Base-by-base conservation (phyloP, 1,140 invertebrate genomes). In the Cotesia typhae region DNA sequence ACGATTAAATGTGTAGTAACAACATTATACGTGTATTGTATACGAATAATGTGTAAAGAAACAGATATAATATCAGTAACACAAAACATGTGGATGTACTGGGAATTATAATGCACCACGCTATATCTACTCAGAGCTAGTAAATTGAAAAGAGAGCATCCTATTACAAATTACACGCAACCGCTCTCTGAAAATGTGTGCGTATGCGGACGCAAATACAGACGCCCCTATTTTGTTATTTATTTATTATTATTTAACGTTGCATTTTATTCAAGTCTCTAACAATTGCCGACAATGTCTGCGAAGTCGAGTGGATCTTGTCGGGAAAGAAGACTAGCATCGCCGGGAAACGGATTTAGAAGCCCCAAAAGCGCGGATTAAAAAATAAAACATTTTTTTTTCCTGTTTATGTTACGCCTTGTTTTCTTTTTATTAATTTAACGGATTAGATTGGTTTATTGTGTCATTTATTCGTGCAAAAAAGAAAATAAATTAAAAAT, bases 111-210 rank as follows among this genome's bases (percentile, higher is more conserved):
- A 51, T 47, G 66, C 53, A 9, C 6, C 66, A 67, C 12, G 20
- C 63, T 37, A 37, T n/a, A 65, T 4, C 63, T 47, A 28, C 28
- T 3, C 1, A 28, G 5, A 17, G n/a, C 20, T 47, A 38, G 61
- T 70, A 70, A 37, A 35, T 65, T 28, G 37, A 51, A 51, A 51
- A 51, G 17, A 41, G 41, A 55, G 41, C 60, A 53, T 64, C 41
- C 38, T 14, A 20, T 53, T 35, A 7, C 5, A n/a, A 28, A 28
- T 28, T 20, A 37, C 38, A 14, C 52, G 55, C 36, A 55, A 35
- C 4, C 17, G 17, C 17, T 6, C 10, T 2, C 6, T 7, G 41
- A 10, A 2, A 2, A 28, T 28, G 28, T 28, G 28, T 28, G 28
- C 28, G 28, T 28, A 28, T 1, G 28, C 28, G 28, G 28, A 28